A percentile compares a stretch with the other conserved stretches of the same genome.
phyloP scores from a whole-genome alignment of 2,797 vertebrate species.

The Austrolebias charrua region DNA sequence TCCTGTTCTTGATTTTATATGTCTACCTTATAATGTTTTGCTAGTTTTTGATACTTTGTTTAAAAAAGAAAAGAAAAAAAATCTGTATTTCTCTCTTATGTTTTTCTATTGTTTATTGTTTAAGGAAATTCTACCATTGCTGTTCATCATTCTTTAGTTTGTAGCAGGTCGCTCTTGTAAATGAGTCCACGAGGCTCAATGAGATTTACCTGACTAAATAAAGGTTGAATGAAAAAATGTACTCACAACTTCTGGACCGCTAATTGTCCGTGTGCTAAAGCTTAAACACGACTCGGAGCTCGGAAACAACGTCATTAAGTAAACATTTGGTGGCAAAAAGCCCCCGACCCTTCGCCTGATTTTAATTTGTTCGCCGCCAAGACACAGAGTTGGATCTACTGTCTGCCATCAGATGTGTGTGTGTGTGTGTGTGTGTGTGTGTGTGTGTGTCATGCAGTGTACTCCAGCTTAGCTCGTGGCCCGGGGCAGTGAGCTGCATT shows the following conservation, averaged over 20 bases:
- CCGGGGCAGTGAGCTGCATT: slow-evolving; percentile 79
- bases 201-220: too few relatives aligned
- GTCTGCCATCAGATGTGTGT: slow-evolving; percentile 41
- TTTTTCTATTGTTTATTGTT: too few relatives aligned
- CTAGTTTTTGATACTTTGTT: too few relatives aligned
- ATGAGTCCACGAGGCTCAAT: too few relatives aligned
- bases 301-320: slow-evolving; percentile 17
- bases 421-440: slow-evolving; percentile 38
- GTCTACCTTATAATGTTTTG: too few relatives aligned
- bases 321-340: slow-evolving; percentile 33
- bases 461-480: slow-evolving; percentile 73
- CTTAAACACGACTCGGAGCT: slow-evolving; percentile 27
- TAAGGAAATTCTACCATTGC: too few relatives aligned
- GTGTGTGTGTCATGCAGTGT: slow-evolving; percentile 51
- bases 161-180: too few relatives aligned
- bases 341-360: slow-evolving; percentile 34
- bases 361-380: slow-evolving; percentile 49
- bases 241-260: slow-evolving; percentile 45
- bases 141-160: too few relatives aligned
- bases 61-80: too few relatives aligned
- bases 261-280: slow-evolving; percentile 19
- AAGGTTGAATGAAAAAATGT: too few relatives aligned
- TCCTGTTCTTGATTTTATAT: too few relatives aligned
- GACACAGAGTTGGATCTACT: slow-evolving; percentile 35
- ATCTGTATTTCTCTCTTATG: too few relatives aligned